Conservation (phyloP, 2,888 invertebrate species). For the Chymomyza caudatula region DNA sequence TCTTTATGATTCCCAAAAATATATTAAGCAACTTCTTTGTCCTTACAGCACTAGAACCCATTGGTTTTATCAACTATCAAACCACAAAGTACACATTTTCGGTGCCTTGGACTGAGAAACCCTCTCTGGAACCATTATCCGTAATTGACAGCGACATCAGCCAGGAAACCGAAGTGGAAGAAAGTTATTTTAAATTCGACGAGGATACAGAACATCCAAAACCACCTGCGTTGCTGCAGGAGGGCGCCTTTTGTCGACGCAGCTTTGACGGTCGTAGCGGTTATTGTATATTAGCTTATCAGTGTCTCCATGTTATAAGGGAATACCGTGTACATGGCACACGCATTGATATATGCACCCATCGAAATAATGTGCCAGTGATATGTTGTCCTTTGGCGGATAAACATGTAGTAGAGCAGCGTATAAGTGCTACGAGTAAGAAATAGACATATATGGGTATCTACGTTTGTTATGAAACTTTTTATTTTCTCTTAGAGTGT, state of each 20-base stretch:
- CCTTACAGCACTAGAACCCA: constrained; percentile 30
- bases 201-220: constrained; percentile 15
- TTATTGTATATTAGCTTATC: constrained; percentile 74
- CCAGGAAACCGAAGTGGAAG: constrained; percentile 10
- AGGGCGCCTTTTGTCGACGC: constrained; percentile 75
- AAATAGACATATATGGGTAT: background rate
- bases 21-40: background rate
- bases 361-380: constrained; percentile 75
- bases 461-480: background rate
- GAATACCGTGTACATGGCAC: constrained; percentile 73
- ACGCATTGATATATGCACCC: constrained; percentile 71
- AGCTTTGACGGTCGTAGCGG: constrained; percentile 75
- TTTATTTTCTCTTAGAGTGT: constrained; percentile 77
- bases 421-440: constrained; percentile 75
- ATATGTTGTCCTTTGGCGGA: constrained; percentile 75
- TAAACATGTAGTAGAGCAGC: constrained; percentile 62
- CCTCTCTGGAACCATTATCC: background rate
- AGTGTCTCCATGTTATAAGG: constrained; percentile 73
- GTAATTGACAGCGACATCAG: background rate
- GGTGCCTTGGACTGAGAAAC: constrained; percentile 34
- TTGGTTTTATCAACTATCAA: constrained; percentile 52
- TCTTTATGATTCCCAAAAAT: background rate
- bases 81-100: constrained; percentile 49
- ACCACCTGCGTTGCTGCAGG: constrained; percentile 30
- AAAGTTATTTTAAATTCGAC: constrained; percentile 46